Evolutionary conservation across 1,140 invertebrate species (phyloP).

Genomic region (Idris sp.): DNA sequence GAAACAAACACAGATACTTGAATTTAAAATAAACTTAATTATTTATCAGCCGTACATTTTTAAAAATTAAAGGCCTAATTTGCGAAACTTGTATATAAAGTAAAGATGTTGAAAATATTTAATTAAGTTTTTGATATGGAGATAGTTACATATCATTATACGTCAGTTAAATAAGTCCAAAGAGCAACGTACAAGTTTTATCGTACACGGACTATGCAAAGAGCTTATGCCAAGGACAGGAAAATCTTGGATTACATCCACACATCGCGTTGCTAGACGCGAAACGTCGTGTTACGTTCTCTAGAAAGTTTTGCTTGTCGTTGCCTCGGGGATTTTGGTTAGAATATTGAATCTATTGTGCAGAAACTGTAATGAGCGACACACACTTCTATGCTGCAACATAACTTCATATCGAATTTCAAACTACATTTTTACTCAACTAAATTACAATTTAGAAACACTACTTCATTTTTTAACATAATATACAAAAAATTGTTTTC

Average conservation of each 20-base stretch:
- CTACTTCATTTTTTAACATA: too few species aligned
- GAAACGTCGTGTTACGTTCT: slow-evolving; percentile 66
- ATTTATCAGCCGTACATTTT: too few species aligned
- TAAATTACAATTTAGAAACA: too few species aligned
- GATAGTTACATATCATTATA: slow-evolving; percentile 47
- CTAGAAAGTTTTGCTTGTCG: slow-evolving; percentile 73
- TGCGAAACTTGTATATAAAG: too few species aligned
- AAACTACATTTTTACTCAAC: slow-evolving; percentile 44
- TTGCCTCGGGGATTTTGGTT: slow-evolving; percentile 78
- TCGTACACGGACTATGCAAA: slow-evolving; percentile 69
- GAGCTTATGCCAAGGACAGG: slow-evolving; percentile 69
- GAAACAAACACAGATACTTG: too few species aligned
- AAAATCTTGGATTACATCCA: slow-evolving; percentile 71
- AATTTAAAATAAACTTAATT: too few species aligned
- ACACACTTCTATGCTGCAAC: slow-evolving; percentile 47
- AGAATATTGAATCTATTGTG: slow-evolving; percentile 78
- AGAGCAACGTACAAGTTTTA: slow-evolving; percentile 68
- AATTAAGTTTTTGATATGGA: slow-evolving; percentile 2
- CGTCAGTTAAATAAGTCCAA: slow-evolving; percentile 71
- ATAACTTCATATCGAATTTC: slow-evolving; percentile 59
- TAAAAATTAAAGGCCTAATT: too few species aligned
- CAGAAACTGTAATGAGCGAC: slow-evolving; percentile 75
- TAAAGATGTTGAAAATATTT: too few species aligned
- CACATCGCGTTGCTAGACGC: slow-evolving; percentile 50
- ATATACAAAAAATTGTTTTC: too few species aligned